Base-by-base conservation (phyloP, 2,888 invertebrate genomes). In the Ennomos quercinarius region DNA sequence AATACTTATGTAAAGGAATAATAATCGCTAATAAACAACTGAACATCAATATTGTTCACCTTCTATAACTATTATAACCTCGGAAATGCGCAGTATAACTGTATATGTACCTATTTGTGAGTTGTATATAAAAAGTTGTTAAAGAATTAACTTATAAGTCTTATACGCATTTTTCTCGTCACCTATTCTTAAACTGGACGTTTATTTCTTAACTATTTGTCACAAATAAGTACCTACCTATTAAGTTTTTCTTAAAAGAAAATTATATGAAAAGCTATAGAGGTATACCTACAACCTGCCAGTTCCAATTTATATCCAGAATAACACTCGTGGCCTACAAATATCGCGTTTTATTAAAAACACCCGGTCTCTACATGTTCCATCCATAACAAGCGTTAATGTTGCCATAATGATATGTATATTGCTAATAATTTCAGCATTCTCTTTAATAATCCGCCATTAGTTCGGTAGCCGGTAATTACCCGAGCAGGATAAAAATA, bases 391-490 rank as follows among this genome's bases (percentile, higher is more conserved):
- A 64, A 36, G 59, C 64, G 62, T 66, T 77, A 77, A 80, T 77
- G 62, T 46, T 53, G 63, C 42, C 45, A 73, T 64, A 83, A 83
- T 78, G 62, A 72, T 79, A 83, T 81, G 79, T 74, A 79, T 81
- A 80, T 80, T 75, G 73, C 73, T 74, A 77, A 80, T 81, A 78
- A 80, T 82, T 80, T 76, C 55, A 71, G 70, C 74, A 77, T 72
- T 62, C 62, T 60, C 67, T 55, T 66, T 77, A 78, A 80, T 80
- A 68, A 72, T 68, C 69, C 57, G 57, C 66, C 50, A 73, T 80
- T 77, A 75, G 47, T 47, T 53, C 65, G 61, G 70, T 63, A 71
- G 71, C 66, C 46, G 37, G 73, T 72, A 74, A 78, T 80, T 80
- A 75, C 71, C n/a, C 44, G 55, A 66, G 58, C 8, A 27, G 51